Conservation (phyloP, 2,888 invertebrate genomes). For the Agonopterix arenella region DNA sequence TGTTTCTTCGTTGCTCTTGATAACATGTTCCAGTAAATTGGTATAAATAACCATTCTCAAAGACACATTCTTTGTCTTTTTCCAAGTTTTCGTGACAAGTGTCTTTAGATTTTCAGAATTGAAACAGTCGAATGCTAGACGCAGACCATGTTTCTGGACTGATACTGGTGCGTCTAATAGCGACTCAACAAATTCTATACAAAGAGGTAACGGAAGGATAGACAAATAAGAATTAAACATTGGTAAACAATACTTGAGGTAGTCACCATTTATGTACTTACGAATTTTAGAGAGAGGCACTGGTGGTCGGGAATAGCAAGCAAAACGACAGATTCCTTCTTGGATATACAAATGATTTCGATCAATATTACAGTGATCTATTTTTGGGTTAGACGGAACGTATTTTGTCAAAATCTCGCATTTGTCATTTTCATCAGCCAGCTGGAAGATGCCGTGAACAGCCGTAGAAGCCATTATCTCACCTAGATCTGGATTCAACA, state of each 20-base stretch:
- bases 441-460: constrained; percentile 33
- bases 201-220: constrained; percentile 24
- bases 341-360: constrained; percentile 24
- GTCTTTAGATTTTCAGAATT: constrained; percentile 20
- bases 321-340: constrained; percentile 31
- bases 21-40: constrained; percentile 22
- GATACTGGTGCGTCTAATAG: constrained; percentile 33
- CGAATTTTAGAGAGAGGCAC: constrained; percentile 24
- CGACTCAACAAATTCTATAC: constrained; percentile 25
- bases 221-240: constrained; percentile 27
- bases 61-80: constrained; percentile 33
- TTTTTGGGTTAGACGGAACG: constrained; percentile 31
- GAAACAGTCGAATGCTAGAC: constrained; percentile 33
- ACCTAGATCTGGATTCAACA: constrained; percentile 11
- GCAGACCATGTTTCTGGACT: constrained; percentile 36
- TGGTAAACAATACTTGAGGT: constrained; percentile 30
- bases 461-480: constrained; percentile 12
- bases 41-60: constrained; percentile 29
- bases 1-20: constrained; percentile 11
- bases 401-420: constrained; percentile 30
- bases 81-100: constrained; percentile 25
- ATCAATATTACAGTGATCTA: constrained; percentile 26
- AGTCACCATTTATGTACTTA: constrained; percentile 34
- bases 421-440: constrained; percentile 27
- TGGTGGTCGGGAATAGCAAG: constrained; percentile 29